phyloP scores from a whole-genome alignment of 2,797 vertebrate species.

The Sebastes steindachneri region DNA sequence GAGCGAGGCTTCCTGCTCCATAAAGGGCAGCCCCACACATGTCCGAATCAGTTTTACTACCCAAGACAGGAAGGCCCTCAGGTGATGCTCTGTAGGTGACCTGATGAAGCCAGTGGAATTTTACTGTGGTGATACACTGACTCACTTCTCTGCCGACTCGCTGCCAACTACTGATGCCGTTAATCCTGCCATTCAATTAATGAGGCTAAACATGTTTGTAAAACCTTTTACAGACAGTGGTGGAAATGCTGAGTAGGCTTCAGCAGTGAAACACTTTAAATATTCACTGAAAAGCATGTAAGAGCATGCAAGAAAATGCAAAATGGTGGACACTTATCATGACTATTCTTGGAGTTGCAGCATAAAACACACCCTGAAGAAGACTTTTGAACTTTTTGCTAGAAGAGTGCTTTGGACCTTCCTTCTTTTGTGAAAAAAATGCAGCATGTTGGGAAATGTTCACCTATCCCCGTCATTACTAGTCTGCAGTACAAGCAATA shows the following conservation, averaged over 20 bases:
- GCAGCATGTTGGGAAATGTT: not conserved
- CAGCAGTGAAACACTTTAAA: not conserved
- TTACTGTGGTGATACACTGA: constrained; percentile 14
- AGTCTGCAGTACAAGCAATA: not conserved
- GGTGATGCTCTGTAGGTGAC: constrained; percentile 66
- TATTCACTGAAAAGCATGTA: not conserved
- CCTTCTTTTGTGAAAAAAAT: not conserved
- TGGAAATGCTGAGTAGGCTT: not conserved
- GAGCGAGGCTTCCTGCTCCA: constrained; percentile 26
- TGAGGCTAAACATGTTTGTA: not conserved
- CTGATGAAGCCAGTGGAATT: constrained; percentile 46
- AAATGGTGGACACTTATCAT: not conserved
- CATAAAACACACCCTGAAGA: not conserved
- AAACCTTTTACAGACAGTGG: not conserved
- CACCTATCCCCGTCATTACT: not conserved
- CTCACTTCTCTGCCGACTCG: not conserved
- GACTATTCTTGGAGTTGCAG: not conserved
- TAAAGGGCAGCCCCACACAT: constrained; percentile 50
- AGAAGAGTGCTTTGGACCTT: too few relatives aligned
- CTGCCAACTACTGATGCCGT: not conserved
- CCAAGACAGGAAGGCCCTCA: constrained; percentile 53
- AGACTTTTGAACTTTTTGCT: too few relatives aligned
- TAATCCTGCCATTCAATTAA: constrained; percentile 6
- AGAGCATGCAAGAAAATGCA: not conserved
- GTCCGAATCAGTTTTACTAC: constrained; percentile 53